Evolutionary conservation across 2,888 invertebrate species (phyloP).

Genomic region (Lycaena phlaeas): DNA sequence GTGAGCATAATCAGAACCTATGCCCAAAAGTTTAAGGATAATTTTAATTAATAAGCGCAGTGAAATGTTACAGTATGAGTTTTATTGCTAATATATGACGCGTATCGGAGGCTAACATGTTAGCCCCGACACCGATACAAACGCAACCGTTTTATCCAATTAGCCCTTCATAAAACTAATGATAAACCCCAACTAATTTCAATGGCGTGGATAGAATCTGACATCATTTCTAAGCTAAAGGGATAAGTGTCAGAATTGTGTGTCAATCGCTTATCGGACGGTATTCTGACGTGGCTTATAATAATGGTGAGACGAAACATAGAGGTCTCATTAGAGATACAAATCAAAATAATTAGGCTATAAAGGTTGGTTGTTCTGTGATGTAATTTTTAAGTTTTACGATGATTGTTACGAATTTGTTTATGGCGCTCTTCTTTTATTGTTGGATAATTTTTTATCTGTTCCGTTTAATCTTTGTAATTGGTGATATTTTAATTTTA

Average conservation of each 20-base stretch:
- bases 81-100: conserved; percentile 2
- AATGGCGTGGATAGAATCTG: conserved; percentile 8
- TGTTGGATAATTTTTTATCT: conserved; percentile 16
- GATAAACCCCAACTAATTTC: conserved; percentile 33
- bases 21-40: too few species aligned
- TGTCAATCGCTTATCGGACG: conserved; percentile 4
- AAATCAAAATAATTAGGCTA: conserved; percentile 67
- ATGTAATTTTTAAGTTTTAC: conserved; percentile 55
- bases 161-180: conserved; percentile 43
- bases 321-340: conserved; percentile 56
- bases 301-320: conserved; percentile 42
- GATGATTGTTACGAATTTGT: conserved; percentile 65
- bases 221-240: conserved; percentile 3
- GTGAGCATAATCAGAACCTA: too few species aligned
- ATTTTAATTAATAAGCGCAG: neutral
- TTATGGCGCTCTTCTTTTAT: conserved; percentile 29
- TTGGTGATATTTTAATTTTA: conserved; percentile 17
- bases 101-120: neutral
- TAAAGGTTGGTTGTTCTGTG: conserved; percentile 55
- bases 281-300: conserved; percentile 17
- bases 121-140: conserved; percentile 28
- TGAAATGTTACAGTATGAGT: neutral
- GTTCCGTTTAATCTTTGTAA: conserved; percentile 12
- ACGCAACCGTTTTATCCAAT: conserved; percentile 52
- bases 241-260: conserved; percentile 21